Evolutionary conservation across 2,113 vertebrate species (phyloP), one percentile per base, ranked within the genome.

Genomic region (Fulmarus glacialis): DNA sequence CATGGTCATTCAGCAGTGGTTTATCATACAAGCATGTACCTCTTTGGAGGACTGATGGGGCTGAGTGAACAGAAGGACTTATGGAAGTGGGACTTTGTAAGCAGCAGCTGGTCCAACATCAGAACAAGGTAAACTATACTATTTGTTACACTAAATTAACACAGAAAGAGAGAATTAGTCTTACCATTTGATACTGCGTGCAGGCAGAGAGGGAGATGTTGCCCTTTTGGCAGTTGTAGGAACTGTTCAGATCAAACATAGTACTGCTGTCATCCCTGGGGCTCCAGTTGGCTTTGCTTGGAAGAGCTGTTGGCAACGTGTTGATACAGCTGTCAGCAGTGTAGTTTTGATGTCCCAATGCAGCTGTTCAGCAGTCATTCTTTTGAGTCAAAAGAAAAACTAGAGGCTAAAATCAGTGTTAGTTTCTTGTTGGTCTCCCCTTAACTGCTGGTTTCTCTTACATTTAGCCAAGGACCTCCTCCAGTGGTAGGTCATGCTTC

Each of bases 21-120:
- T 90, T 96, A 98, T 92, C 96, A 82, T n/a, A 94, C 96, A 4
- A 97, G 95, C 92, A 99, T 99, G 99, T 99, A 98, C 95, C 95
- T 99, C 93, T 99, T 98, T 0, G 99, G 99, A 50, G 99, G 99
- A 17, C 85, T 99, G 95, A 98, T 98, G 87, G 98, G 98, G 47
- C 94, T 99, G 67, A 97, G 86, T 15, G 99, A 99, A 93, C 99
- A 99, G 97, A 99, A 97, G 53, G 99, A 99, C 96, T 97, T 99
- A 86, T 99, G 99, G 99, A 98, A 78, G 82, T 99, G 99, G 99
- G 98, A 97, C 81, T 98, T 98, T 24, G 59, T 45, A 80, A 98
- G 68, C 95, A 93, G 96, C 70, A 97, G 75, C n/a, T 99, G 99
- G 99, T 98, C 94, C 93, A 98, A 71, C 80, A 98, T 99, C 95